Base-by-base conservation (phyloP, 1,140 invertebrate genomes). In the Microplitis demolitor region DNA sequence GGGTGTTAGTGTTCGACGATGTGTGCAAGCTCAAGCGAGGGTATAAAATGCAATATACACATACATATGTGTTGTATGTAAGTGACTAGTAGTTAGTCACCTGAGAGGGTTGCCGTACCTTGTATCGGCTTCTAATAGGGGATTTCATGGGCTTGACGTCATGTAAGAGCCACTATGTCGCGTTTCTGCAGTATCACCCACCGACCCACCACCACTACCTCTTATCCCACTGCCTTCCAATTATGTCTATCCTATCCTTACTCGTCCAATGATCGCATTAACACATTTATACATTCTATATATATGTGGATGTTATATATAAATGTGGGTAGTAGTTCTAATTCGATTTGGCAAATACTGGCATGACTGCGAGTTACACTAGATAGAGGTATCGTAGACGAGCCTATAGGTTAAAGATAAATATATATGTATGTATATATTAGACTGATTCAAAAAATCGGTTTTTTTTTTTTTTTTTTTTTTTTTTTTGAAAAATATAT, bases 81-180 rank as follows among this genome's bases (percentile, higher is more conserved):
- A 35, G 13, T 33, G 11, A 4, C 0, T 2, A 24, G 58, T 33
- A 31, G 53, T 24, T 54, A n/a, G 16, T 24, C 9, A 39, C 54
- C 51, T 11, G 16, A 34, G 56, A 60, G 37, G 50, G 24, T 34
- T 53, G 9, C 33, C 33, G 6, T 3, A 14, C 4, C 62, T n/a
- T 9, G 9, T 24, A 16, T 58, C 58, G 68, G 68, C 68, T 69
- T 69, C 68, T 69, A 69, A 69, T 69, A 69, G 56, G 58, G 68
- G 58, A 69, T 69, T 69, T 69, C 68, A 69, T 69, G 68, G 56
- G 54, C 68, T 69, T 69, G 68, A 69, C 58, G 68, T 69, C 68
- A 69, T 50, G 24, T 69, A 69, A 62, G 54, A 69, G 56, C 39
- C 58, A 37, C 54, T 35, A 56, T 54, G 68, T 69, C 68, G 68